Evolutionary conservation across 35 echinoderm and acorn worm species (phyloP), one percentile per base, ranked within the genome.

Genomic region (Acanthaster planci): DNA sequence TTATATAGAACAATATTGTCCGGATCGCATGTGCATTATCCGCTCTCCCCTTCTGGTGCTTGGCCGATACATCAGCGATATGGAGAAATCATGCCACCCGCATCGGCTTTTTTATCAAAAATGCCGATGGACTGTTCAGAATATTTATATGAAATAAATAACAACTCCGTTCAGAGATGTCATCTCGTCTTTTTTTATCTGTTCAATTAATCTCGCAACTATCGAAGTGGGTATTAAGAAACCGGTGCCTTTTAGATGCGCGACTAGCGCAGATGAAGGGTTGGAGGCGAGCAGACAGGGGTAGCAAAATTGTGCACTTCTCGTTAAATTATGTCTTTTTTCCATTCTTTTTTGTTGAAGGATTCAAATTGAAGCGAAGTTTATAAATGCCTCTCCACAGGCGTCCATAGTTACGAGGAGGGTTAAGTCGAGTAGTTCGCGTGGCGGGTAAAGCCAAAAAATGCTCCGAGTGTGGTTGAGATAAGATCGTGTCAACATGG

Each of bases 81-180:
- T 35, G 64, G 18, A 3, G 64, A 72, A 72, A 29, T 31, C 19
- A 72, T 72, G 26, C 34, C 26, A 21, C 14, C 2, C n/a, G 64
- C 64, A 72, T 72, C 64, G 23, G 26, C 64, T 72, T 72, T 72
- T 72, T 72, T 26, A 72, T 72, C 64, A 72, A 72, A n/a, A 72
- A 72, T 72, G 64, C 64, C 64, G 64, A 72, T 72, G 64, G 64
- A 72, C 64, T 29, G 34, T 72, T 31, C 23, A 72, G 34, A 72
- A 12, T 4, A 47, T 12, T 6, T 47, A 4, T 47, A 47, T 47
- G 26, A 72, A 72, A 72, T 26, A 72, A 72, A 72, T 72, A 72
- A 72, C 64, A 72, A 72, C 64, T 72, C 19, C 4, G 42, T 60
- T 7, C 23, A 26, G 64, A 72, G 64, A 72, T 72, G 64, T 72